Evolutionary conservation across 1,140 invertebrate species (phyloP).

Genomic region (Drosophila auraria): DNA sequence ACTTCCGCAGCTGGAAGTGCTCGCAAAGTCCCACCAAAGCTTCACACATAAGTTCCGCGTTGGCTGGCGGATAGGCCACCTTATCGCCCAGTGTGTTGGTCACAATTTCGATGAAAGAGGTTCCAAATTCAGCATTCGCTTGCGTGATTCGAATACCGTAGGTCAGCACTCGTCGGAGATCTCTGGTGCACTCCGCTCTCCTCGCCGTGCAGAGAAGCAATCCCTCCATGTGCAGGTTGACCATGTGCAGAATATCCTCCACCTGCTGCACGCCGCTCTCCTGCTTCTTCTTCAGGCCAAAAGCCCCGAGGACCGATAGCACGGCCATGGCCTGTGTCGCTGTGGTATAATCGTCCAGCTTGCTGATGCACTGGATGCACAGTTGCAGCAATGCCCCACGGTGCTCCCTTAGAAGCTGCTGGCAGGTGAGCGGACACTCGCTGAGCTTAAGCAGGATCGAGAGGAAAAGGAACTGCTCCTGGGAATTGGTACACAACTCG

Average conservation of each 20-base stretch:
- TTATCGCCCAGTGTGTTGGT: conserved; percentile 77
- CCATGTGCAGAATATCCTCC: conserved; percentile 75
- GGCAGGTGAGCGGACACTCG: conserved; percentile 87
- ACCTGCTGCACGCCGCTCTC: conserved; percentile 52
- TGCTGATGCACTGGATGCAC: conserved; percentile 87
- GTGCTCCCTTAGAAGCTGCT: conserved; percentile 86
- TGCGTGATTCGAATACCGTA: conserved; percentile 77
- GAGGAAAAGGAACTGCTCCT: conserved; percentile 79
- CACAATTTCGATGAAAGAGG: conserved; percentile 72
- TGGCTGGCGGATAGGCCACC: conserved; percentile 65
- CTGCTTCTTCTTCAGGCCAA: conserved; percentile 85
- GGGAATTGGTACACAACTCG: conserved; percentile 71
- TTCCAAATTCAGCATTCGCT: conserved; percentile 70
- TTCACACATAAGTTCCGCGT: conserved; percentile 76
- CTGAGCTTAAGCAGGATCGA: conserved; percentile 86
- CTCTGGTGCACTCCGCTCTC: conserved; percentile 59
- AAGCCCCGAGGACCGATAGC: conserved; percentile 89
- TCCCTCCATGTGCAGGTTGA: conserved; percentile 83
- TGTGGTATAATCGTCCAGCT: conserved; percentile 87
- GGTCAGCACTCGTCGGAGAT: conserved; percentile 68
- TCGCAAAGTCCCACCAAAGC: conserved; percentile 80
- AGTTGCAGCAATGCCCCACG: conserved; percentile 86
- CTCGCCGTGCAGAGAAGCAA: conserved; percentile 74
- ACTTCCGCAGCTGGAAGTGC: conserved; percentile 78
- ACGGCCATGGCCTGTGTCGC: conserved; percentile 90